phyloP scores from a whole-genome alignment of 1,140 invertebrate genomes.

The Schlechtendalia chinensis region DNA sequence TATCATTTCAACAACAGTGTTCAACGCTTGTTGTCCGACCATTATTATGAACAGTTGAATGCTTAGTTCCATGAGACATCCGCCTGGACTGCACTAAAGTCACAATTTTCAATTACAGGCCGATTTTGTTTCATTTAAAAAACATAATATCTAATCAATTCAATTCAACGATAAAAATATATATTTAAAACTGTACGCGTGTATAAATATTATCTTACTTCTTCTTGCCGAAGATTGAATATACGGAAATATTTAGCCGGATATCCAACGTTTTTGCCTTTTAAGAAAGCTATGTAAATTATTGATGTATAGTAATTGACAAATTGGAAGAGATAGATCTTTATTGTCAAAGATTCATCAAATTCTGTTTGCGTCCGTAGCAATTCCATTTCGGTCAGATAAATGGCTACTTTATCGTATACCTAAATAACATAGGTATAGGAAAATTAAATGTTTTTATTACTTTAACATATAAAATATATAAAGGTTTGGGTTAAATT shows the following conservation, averaged over 20 bases:
- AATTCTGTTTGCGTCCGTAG: conserved; percentile 95
- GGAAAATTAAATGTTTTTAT: not conserved
- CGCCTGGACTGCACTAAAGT: conserved; percentile 75
- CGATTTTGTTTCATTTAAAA: not conserved
- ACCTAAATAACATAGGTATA: conserved; percentile 61
- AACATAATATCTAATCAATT: not conserved
- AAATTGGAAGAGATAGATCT: conserved; percentile 97
- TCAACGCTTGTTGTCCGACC: conserved; percentile 93
- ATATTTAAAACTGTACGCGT: not conserved
- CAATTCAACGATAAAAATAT: too few species aligned
- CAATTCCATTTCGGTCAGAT: conserved; percentile 91
- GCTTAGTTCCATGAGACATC: conserved; percentile 89
- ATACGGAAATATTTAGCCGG: conserved; percentile 76
- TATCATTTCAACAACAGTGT: conserved; percentile 83
- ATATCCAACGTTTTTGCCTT: conserved; percentile 87
- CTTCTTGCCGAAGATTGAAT: conserved; percentile 78
- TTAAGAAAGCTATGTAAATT: conserved; percentile 98
- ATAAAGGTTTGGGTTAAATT: too few species aligned
- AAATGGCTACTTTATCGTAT: conserved; percentile 85
- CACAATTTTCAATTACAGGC: conserved; percentile 3
- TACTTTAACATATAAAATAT: too few species aligned
- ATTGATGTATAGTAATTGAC: conserved; percentile 98
- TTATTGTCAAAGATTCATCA: conserved; percentile 93
- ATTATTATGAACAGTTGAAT: conserved; percentile 95
- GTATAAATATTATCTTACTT: conserved; percentile 61